Percentiles rank a stretch among this genome's conserved stretches.
These are phyloP conservation scores for Linnaemya tessellans DNA, from an alignment of 2,888 invertebrate species.

Conservation along the genomic window DNA sequence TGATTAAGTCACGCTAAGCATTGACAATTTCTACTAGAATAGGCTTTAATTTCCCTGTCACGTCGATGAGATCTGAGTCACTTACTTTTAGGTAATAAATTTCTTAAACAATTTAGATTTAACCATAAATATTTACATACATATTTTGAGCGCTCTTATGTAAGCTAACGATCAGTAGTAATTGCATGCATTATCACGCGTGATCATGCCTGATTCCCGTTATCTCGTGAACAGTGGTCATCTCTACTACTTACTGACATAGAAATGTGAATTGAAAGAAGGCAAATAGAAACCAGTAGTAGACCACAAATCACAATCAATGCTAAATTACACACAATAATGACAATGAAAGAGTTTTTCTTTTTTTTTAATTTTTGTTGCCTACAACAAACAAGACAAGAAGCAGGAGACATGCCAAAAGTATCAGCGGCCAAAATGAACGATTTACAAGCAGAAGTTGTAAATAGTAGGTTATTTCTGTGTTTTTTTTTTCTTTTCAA, in stretches of 20 bases:
- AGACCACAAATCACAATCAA: constrained; percentile 74
- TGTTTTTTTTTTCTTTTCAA: neutral
- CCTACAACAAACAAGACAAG: constrained; percentile 60
- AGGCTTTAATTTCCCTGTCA: too few species aligned
- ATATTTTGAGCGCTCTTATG: too few species aligned
- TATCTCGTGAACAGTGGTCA: neutral
- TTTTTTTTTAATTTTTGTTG: constrained; percentile 28
- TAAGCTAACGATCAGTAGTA: too few species aligned
- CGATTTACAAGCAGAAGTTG: constrained; percentile 47
- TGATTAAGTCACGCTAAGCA: too few species aligned
- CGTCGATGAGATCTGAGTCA: too few species aligned
- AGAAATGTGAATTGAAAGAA: constrained; percentile 29
- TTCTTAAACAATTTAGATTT: too few species aligned
- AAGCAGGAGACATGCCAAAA: constrained; percentile 59
- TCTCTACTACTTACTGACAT: constrained; percentile 14
- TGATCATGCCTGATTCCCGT: too few species aligned
- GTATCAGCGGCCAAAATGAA: constrained; percentile 49
- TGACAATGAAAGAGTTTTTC: constrained; percentile 50
- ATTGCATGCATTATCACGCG: too few species aligned
- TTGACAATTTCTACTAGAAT: too few species aligned
- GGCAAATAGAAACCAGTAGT: constrained; percentile 65
- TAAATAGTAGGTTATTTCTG: constrained; percentile 53
- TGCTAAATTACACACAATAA: constrained; percentile 70
- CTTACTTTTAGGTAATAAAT: too few species aligned
- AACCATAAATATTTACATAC: too few species aligned